A percentile compares a stretch with the other conserved stretches of the same genome.
Evolutionary conservation across 92 coral and sea anemone species (phyloP).

Genomic region (Epizoanthus ramosus): DNA sequence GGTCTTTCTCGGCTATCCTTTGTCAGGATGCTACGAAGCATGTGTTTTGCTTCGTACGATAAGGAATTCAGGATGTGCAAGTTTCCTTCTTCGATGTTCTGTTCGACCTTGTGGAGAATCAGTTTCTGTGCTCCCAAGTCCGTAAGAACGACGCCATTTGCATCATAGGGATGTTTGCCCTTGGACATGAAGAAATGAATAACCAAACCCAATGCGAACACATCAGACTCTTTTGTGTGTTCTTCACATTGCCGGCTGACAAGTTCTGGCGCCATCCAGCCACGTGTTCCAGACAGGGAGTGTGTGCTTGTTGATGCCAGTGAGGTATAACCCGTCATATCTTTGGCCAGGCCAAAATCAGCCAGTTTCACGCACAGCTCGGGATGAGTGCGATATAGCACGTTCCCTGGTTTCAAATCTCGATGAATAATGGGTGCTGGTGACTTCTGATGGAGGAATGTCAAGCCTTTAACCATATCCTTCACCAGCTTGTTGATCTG

Average conservation of each 20-base stretch:
- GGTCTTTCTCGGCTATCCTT: slow-evolving; percentile 40
- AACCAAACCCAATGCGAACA: slow-evolving; percentile 65
- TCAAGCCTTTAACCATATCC: slow-evolving; percentile 59
- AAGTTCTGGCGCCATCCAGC: slow-evolving; percentile 82
- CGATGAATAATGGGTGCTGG: slow-evolving; percentile 60
- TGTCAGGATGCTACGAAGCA: slow-evolving; percentile 32
- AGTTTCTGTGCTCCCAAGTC: neutral
- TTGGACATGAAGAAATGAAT: slow-evolving; percentile 57
- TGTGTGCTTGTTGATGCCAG: slow-evolving; percentile 45
- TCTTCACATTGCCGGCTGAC: slow-evolving; percentile 34
- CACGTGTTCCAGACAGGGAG: slow-evolving; percentile 70
- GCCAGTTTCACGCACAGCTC: slow-evolving; percentile 57
- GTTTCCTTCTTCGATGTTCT: slow-evolving; percentile 27
- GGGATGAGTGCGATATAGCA: slow-evolving; percentile 58
- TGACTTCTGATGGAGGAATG: slow-evolving; percentile 50
- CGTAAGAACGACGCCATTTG: neutral
- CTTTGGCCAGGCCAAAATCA: slow-evolving; percentile 68
- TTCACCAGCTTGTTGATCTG: slow-evolving; percentile 20
- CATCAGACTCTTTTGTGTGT: slow-evolving; percentile 56
- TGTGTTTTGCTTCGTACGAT: slow-evolving; percentile 33
- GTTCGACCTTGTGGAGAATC: slow-evolving; percentile 53
- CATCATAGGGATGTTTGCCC: slow-evolving; percentile 64
- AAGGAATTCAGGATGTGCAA: slow-evolving; percentile 23
- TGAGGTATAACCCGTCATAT: slow-evolving; percentile 17
- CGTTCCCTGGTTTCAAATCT: slow-evolving; percentile 80